Evolutionary conservation across 2,797 vertebrate species (phyloP).

Genomic region (Catamblyrhynchus diadema): DNA sequence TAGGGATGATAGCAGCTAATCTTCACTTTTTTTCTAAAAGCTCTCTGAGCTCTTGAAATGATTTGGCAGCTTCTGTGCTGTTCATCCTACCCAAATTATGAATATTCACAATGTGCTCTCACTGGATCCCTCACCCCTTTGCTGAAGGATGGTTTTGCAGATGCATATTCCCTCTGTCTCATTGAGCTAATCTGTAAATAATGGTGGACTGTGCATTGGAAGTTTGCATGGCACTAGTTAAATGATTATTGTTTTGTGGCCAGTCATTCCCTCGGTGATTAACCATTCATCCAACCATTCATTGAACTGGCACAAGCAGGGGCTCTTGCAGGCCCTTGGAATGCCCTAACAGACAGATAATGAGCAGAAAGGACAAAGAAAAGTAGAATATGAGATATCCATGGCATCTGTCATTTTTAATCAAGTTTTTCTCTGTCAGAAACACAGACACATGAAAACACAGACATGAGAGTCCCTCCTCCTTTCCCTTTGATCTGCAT

Average conservation of each 20-base stretch:
- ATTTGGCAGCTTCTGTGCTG: not conserved
- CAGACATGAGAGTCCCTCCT: not conserved
- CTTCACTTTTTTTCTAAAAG: not conserved
- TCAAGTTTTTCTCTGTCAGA: not conserved
- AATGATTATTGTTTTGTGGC: not conserved
- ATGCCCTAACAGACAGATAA: not conserved
- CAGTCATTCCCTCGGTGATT: not conserved
- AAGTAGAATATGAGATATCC: not conserved
- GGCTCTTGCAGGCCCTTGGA: not conserved
- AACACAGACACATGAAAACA: accelerated
- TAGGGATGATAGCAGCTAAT: not conserved
- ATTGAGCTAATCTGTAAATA: not conserved
- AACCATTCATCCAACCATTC: not conserved
- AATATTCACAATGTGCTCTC: not conserved
- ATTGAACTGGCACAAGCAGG: not conserved
- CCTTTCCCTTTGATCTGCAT: not conserved
- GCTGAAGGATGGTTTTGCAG: not conserved
- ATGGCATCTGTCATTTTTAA: not conserved
- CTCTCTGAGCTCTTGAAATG: not conserved
- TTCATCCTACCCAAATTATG: not conserved
- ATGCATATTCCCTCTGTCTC: not conserved
- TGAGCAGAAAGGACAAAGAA: not conserved
- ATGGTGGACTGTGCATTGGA: not conserved
- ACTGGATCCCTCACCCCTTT: not conserved
- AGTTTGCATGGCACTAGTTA: not conserved